Conservation (phyloP, 2,113 vertebrate genomes). For the Carassius auratus region DNA sequence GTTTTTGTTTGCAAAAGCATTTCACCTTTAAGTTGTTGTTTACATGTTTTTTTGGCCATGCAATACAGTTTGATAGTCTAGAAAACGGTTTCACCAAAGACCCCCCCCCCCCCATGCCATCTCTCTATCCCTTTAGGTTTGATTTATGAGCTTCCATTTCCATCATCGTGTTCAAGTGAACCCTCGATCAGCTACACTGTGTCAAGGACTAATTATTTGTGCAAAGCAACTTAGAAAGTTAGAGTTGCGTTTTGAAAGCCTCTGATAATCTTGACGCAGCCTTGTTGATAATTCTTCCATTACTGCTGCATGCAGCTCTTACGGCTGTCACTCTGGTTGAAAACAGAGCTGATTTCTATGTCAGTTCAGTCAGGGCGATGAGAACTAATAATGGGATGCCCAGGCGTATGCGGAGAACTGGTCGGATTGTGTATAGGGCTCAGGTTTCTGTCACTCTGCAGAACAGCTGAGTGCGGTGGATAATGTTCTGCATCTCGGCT, state of each 20-base stretch:
- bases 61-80: conserved; percentile 26
- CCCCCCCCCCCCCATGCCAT: conserved; percentile 1
- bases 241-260: conserved; percentile 11
- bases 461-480: conserved; percentile 27
- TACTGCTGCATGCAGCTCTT: neutral
- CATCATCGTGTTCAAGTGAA: neutral
- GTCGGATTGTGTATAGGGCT: neutral
- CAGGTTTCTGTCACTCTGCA: conserved; percentile 33
- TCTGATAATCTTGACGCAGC: neutral
- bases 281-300: conserved; percentile 28
- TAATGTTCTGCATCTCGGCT: conserved; percentile 3
- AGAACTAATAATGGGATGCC: conserved; percentile 19
- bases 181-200: conserved; percentile 15
- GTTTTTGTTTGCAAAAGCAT: conserved; percentile 33
- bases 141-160: conserved; percentile 23
- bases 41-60: conserved; percentile 25
- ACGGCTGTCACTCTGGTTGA: neutral
- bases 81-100: conserved; percentile 52
- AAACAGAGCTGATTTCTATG: neutral
- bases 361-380: neutral
- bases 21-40: conserved; percentile 26
- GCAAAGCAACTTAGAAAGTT: neutral
- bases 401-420: neutral
- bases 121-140: conserved; percentile 1
- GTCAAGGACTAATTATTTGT: conserved; percentile 15